Evolutionary conservation across 2,113 vertebrate genomes (phyloP), one percentile per base, ranked within the genome.

Genomic region (Nesoenas mayeri): DNA sequence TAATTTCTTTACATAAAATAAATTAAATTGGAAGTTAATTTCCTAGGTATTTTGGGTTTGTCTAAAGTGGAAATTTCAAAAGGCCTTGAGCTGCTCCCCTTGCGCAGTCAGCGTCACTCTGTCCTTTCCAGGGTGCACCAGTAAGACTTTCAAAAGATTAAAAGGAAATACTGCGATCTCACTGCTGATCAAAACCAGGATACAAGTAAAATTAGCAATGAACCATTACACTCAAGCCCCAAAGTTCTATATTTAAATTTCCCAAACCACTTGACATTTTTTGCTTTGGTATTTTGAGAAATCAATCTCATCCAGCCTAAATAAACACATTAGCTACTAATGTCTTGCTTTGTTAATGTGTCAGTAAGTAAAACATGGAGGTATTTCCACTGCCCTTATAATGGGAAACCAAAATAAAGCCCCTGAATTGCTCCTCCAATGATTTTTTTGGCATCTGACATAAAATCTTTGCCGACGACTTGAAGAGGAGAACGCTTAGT

Each of bases 311-410:
- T 31, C 26, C 25, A 57, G 64, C 18, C 57, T 77, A 80, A 89
- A 89, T 40, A 94, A 96, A 82, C 60, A 78, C 79, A 88, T 80
- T 51, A 82, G 38, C 54, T 79, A 70, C 40, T 69, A 92, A 78
- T 40, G 7, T 40, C 67, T 88, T 40, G 64, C 36, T 92, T 83
- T 80, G 86, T 64, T 86, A 86, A n/a, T 56, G 28, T 72, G 81
- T 88, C 64, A 54, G 53, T 72, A 75, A 89, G 54, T 36, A 93
- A 65, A 93, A 10, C 60, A 58, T 26, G 66, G 66, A 84, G 51
- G 29, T 74, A 57, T 77, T 87, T 80, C 54, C 62, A 48, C 32
- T 78, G 29, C 48, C 26, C 42, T 77, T 61, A 48, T 56, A 81
- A 70, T 26, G 28, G 32, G 74, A 93, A 94, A 79, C 29, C 48